phyloP scores from a whole-genome alignment of 2,888 invertebrate genomes.

The Bedellia somnulentella region DNA sequence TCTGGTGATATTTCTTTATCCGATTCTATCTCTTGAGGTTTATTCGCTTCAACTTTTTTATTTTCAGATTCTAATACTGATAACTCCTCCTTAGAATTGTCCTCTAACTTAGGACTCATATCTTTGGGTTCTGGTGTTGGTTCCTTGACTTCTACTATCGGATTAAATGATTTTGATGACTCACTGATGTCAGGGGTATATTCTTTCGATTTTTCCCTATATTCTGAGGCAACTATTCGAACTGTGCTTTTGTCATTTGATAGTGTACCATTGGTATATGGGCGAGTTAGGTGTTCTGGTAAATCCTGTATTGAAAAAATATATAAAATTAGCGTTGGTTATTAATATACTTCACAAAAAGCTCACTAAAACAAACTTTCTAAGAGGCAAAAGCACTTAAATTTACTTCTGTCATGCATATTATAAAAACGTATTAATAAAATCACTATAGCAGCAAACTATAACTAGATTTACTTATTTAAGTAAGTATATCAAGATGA shows the following conservation, averaged over 20 bases:
- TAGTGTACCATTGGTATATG: slow-evolving; percentile 46
- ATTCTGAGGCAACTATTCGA: slow-evolving; percentile 42
- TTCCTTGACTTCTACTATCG: slow-evolving; percentile 13
- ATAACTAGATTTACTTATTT: too few species aligned
- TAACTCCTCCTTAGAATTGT: slow-evolving; percentile 4
- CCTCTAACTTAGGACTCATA: slow-evolving; percentile 8
- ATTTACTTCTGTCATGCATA: too few species aligned
- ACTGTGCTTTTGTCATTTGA: slow-evolving; percentile 37
- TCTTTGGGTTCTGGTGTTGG: slow-evolving; percentile 13
- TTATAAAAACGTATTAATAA: too few species aligned
- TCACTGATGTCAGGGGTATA: slow-evolving; percentile 19
- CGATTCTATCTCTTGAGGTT: too few species aligned
- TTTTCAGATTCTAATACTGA: slow-evolving; percentile 9
- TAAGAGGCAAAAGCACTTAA: too few species aligned
- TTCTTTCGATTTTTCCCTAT: slow-evolving; percentile 26
- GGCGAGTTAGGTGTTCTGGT: slow-evolving; percentile 31
- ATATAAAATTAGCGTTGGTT: too few species aligned
- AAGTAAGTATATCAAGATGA: too few species aligned
- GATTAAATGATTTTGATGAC: too few species aligned
- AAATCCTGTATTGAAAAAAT: slow-evolving; percentile 1
- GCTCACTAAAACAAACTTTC: too few species aligned
- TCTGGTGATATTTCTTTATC: slow-evolving; percentile 11
- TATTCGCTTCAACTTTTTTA: slow-evolving; percentile 12
- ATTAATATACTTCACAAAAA: too few species aligned
- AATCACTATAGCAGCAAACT: too few species aligned